Base-by-base conservation (phyloP, 2,113 vertebrate genomes). In the Upupa epops region DNA sequence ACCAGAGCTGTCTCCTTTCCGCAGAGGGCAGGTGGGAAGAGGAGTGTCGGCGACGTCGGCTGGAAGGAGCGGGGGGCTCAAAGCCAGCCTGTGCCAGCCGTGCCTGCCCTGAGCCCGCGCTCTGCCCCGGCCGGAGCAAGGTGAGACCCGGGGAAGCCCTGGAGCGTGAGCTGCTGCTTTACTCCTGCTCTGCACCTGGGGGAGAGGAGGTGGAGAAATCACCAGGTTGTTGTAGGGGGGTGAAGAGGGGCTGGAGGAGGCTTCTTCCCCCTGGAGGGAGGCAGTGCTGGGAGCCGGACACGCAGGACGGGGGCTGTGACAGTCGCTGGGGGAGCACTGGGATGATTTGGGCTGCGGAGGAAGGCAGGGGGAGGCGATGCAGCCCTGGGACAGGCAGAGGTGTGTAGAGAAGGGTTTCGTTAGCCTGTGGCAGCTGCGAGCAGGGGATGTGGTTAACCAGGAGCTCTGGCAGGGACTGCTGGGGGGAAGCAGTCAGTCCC, bases 1-100 rank as follows among this genome's bases (percentile, higher is more conserved):
- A 51, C 31, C 88, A n/a, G 64, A 55, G 46, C 51, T 86, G 36
- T 73, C 22, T 93, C 64, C 36, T 73, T 56, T 76, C 83, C 79
- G 21, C 92, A 95, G 95, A 90, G 94, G 88, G 18, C 8, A 72
- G 1, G 64, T 48, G 3, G 95, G 76, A 88, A 93, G 95, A 95
- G 95, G 92, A 92, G 88, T 73, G 17, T 31, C 87, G 17, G 70
- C 83, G 9, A 0, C 90, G 3, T 2, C 92, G 9, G 72, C 86
- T 5, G 95, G 80, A 63, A 93, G 92, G 6, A 63, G 65, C 0
- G 6, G 52, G 5, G 95, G 94, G 34, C 70, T 95, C 17, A 95
- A 95, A n/a, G 58, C 16, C 77, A n/a, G 5, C 46, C 86, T 95
- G 92, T 92, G 94, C 31, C 95, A 88, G 65, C 94, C 92, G 1